phyloP scores from a whole-genome alignment of 2,888 invertebrate species.

The Mimas tiliae region DNA sequence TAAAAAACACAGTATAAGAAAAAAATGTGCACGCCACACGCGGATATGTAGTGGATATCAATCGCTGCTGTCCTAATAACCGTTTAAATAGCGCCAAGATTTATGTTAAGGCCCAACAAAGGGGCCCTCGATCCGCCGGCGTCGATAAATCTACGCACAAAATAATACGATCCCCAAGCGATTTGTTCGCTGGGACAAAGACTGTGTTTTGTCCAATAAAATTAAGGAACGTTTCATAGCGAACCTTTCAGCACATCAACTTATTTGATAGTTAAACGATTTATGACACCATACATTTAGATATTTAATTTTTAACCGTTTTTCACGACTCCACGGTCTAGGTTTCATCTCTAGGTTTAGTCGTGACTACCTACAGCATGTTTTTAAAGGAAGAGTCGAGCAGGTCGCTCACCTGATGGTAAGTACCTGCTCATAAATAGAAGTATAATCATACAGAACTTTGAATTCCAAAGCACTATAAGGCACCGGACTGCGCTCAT shows the following conservation, averaged over 20 bases:
- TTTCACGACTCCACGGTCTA: background rate
- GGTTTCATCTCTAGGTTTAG: too few relatives aligned
- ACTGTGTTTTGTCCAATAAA: constrained; percentile 75
- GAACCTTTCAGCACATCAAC: constrained; percentile 42
- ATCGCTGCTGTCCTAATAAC: constrained; percentile 79
- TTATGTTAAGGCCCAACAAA: constrained; percentile 81
- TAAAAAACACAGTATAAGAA: too few relatives aligned
- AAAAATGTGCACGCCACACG: constrained; percentile 41
- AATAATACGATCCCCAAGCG: constrained; percentile 78
- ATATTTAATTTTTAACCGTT: background rate
- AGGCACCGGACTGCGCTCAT: too few relatives aligned
- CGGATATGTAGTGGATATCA: constrained; percentile 67
- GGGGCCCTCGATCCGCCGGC: constrained; percentile 70
- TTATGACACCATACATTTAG: constrained; percentile 26
- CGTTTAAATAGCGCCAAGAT: constrained; percentile 80
- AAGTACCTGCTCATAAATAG: too few relatives aligned
- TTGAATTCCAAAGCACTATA: too few relatives aligned
- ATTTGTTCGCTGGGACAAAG: constrained; percentile 78
- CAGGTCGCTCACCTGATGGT: too few relatives aligned
- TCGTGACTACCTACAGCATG: too few relatives aligned
- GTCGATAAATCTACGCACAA: constrained; percentile 80
- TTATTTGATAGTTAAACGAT: constrained; percentile 42
- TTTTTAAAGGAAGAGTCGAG: too few relatives aligned
- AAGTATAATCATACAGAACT: too few relatives aligned
- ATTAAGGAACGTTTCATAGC: constrained; percentile 58